Base-by-base conservation (phyloP, 1,140 invertebrate species). In the Fragariocoptes setiger region DNA sequence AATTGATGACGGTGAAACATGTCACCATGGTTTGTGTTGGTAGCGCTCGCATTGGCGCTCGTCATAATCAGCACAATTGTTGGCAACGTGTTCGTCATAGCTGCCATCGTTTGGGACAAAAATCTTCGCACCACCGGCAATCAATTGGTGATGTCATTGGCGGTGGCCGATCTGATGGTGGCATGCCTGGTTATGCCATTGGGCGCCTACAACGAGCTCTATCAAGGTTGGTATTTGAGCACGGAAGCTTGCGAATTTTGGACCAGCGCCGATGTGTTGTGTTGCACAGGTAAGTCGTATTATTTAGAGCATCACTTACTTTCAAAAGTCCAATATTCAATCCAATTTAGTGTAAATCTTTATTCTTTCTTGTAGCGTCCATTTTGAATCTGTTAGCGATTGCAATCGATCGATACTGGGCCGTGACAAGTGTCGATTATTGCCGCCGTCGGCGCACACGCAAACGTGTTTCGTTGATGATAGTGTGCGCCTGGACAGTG, bases 351-450 rank as follows among this genome's bases (percentile, higher is more conserved):
- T n/a, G n/a, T n/a, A n/a, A n/a, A 31, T 31, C n/a, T 8, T 31
- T 31, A 8, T 8, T n/a, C 25, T 8, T 8, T 31, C 25, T n/a
- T 31, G 8, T n/a, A 31, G 44, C 46, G 12, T 82, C 76, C 19
- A 90, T 90, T 50, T 62, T 88, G 5, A 80, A 90, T 60, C 64
- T 90, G 16, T 76, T 88, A 8, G 79, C 79, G 44, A 86, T 90
- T 46, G 79, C 82, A 36, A 60, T 86, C 15, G 82, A 90, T 61
- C 71, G 82, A 72, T 94, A 85, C 58, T 88, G 80, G 80, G 78
- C 79, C 43, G 80, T 90, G 47, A 88, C 82, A 37, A 71, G 85
- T 57, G 72, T 90, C 43, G 79, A 85, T 63, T 90, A 92, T 62
- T 79, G 85, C 51, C 75, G 82, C 57, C 74, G 74, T 35, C n/a